Conservation (phyloP, 1,140 invertebrate genomes). For the Sycobia sp. region DNA sequence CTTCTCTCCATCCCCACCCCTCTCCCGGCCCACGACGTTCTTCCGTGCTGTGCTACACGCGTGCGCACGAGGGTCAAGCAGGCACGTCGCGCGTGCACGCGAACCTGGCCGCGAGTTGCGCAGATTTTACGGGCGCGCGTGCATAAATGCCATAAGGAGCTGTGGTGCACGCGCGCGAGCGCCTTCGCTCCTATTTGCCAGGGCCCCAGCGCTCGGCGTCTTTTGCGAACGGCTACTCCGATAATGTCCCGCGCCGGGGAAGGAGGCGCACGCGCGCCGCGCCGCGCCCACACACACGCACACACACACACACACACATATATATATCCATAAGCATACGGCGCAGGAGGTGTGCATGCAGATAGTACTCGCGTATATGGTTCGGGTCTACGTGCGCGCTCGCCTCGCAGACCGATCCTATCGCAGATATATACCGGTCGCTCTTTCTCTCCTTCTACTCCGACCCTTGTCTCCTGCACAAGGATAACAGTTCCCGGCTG, state of each 20-base stretch:
- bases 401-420: background rate
- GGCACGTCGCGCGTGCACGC: background rate
- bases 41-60: conserved; percentile 7
- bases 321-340: too few species aligned
- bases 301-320: background rate
- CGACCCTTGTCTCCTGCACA: too few species aligned
- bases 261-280: background rate
- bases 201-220: background rate
- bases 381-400: too few species aligned
- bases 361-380: too few species aligned
- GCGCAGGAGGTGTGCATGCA: too few species aligned
- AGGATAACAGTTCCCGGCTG: too few species aligned
- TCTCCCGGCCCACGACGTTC: background rate
- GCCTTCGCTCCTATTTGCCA: background rate
- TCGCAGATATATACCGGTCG: too few species aligned
- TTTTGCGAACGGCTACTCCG: too few species aligned
- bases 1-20: too few species aligned
- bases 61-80: conserved; percentile 17
- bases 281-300: background rate
- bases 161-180: too few species aligned
- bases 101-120: too few species aligned
- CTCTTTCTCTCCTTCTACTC: too few species aligned
- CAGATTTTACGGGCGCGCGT: conserved; percentile 11
- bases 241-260: background rate
- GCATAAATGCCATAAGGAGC: background rate